phyloP scores from a whole-genome alignment of 2,113 vertebrate species.

The Neolamprologus hecqui region DNA sequence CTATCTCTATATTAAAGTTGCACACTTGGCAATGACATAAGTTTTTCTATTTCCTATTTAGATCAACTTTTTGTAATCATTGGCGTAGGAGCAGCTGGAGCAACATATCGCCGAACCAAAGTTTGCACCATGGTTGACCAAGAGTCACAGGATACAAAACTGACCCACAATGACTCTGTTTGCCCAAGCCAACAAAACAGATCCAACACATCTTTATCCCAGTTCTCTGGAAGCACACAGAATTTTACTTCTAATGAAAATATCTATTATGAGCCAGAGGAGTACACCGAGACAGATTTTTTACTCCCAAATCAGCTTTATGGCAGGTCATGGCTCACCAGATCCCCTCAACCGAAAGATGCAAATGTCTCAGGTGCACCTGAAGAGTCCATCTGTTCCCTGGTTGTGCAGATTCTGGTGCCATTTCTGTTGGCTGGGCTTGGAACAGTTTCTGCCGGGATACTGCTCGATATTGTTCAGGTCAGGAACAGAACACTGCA shows the following conservation, averaged over 20 bases:
- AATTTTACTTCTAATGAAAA: neutral
- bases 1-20: neutral
- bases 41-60: neutral
- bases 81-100: neutral
- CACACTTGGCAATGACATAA: neutral
- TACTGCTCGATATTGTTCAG: slow-evolving; percentile 81
- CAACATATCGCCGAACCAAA: neutral
- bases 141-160: neutral
- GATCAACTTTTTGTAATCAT: neutral
- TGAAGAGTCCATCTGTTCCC: slow-evolving; percentile 58
- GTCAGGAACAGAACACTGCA: slow-evolving; percentile 26
- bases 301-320: slow-evolving; percentile 43
- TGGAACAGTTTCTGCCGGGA: slow-evolving; percentile 78
- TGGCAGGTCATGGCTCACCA: neutral
- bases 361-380: neutral
- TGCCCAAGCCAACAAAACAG: neutral
- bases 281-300: slow-evolving; percentile 52
- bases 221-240: neutral
- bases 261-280: neutral
- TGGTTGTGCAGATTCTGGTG: slow-evolving; percentile 76
- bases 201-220: neutral
- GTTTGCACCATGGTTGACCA: slow-evolving; percentile 19
- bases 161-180: neutral
- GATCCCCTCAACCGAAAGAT: neutral
- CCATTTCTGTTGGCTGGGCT: slow-evolving; percentile 80